A percentile compares a stretch with the other conserved stretches of the same genome.
phyloP scores from a whole-genome alignment of 2,888 invertebrate species.

The Acrobasis repandana region DNA sequence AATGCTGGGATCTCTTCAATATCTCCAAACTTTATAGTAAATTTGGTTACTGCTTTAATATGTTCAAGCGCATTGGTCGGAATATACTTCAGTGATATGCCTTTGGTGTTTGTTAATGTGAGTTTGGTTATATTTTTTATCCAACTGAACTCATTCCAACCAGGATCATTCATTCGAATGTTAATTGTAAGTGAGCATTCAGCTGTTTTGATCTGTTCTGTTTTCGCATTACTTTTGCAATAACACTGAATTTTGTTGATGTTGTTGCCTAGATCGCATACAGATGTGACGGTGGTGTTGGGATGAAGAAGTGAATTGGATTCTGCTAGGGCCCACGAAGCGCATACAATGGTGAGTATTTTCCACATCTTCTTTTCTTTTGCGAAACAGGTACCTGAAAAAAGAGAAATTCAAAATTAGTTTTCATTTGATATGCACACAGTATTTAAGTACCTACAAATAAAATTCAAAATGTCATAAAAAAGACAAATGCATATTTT shows the following conservation, averaged over 20 bases:
- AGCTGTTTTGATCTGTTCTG: conserved; percentile 79
- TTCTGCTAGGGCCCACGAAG: conserved; percentile 45
- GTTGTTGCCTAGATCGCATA: conserved; percentile 61
- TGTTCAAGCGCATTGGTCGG: conserved; percentile 85
- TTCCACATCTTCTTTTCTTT: conserved; percentile 48
- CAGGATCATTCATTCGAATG: conserved; percentile 81
- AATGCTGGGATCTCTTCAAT: conserved; percentile 85
- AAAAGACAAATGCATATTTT: too few species aligned
- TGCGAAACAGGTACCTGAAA: conserved; percentile 14
- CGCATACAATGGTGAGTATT: conserved; percentile 48
- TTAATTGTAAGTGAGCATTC: conserved; percentile 87
- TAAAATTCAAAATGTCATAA: too few species aligned
- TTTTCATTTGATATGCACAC: background rate
- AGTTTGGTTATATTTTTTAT: conserved; percentile 85
- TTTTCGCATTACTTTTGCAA: conserved; percentile 49
- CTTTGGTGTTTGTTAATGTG: conserved; percentile 85
- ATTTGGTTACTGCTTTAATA: conserved; percentile 76
- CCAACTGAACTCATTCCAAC: conserved; percentile 86
- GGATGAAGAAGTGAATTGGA: conserved; percentile 51
- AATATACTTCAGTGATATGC: conserved; percentile 85
- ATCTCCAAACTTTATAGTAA: conserved; percentile 87
- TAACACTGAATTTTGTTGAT: conserved; percentile 65
- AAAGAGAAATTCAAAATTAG: conserved; percentile 39
- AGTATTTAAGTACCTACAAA: too few species aligned
- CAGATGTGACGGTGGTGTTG: conserved; percentile 47